A percentile compares a stretch with the other conserved stretches of the same genome.
These are phyloP conservation scores for Pipistrellus pygmaeus DNA, from an alignment of 2,797 vertebrate genomes.

Conservation along the genomic window DNA sequence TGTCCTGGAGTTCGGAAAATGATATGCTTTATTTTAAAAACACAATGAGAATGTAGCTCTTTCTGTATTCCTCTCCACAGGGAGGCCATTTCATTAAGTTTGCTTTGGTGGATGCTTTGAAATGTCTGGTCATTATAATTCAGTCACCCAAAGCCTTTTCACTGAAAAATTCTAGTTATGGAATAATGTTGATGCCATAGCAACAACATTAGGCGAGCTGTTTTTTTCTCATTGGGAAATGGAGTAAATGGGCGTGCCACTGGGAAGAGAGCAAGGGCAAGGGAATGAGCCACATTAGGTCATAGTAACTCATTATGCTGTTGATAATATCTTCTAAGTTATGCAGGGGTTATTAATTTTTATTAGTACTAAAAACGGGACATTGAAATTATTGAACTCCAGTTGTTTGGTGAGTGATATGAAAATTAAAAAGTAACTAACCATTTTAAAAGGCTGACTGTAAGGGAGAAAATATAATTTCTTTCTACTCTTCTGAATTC, in stretches of 20 bases:
- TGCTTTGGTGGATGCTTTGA: slow-evolving; percentile 65
- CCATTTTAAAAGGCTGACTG: background rate
- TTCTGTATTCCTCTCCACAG: slow-evolving; percentile 47
- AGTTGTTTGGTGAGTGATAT: background rate
- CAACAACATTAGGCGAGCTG: slow-evolving; percentile 2
- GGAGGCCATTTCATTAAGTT: slow-evolving; percentile 53
- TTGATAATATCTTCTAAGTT: background rate
- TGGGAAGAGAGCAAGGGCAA: background rate
- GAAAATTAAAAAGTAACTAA: background rate
- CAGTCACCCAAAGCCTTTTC: slow-evolving; percentile 28
- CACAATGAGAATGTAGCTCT: background rate
- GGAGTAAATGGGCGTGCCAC: background rate
- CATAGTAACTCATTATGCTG: background rate
- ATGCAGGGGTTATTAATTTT: background rate
- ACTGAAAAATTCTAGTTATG: slow-evolving; percentile 72
- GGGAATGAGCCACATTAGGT: background rate
- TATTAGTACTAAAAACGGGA: background rate
- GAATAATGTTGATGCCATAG: slow-evolving; percentile 7
- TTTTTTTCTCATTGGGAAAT: background rate
- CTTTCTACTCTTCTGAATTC: background rate
- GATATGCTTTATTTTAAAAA: slow-evolving; percentile 50
- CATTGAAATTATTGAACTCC: background rate
- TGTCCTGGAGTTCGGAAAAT: background rate
- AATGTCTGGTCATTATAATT: slow-evolving; percentile 64
- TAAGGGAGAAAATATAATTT: background rate